A percentile compares a stretch with the other conserved stretches of the same genome.
phyloP scores from a whole-genome alignment of 92 coral and sea anemone species.

The Hydrozoanthus gracilis region DNA sequence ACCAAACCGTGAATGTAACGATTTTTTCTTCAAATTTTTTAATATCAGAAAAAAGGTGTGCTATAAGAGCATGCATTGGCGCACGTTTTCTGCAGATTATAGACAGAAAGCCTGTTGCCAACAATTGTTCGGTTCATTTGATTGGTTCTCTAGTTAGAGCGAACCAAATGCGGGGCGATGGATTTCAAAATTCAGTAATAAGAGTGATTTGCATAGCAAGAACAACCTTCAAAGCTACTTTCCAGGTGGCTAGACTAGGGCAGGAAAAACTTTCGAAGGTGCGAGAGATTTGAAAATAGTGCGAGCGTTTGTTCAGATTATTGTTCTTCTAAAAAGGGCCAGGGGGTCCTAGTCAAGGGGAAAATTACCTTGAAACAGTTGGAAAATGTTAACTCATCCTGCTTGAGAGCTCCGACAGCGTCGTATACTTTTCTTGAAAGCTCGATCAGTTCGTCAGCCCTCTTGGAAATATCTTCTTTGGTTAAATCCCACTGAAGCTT shows the following conservation, averaged over 20 bases:
- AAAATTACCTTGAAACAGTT: conserved; percentile 85
- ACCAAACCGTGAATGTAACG: too few relatives aligned
- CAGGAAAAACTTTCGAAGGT: too few relatives aligned
- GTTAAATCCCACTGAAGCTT: conserved; percentile 83
- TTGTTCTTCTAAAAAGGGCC: too few relatives aligned
- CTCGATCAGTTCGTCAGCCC: conserved; percentile 84
- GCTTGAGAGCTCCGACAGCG: conserved; percentile 83
- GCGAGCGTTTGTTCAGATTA: too few relatives aligned
- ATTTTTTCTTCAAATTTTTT: neutral
- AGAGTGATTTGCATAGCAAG: too few relatives aligned
- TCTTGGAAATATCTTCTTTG: conserved; percentile 79
- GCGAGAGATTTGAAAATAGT: too few relatives aligned
- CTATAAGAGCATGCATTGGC: neutral
- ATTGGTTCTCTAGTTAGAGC: neutral
- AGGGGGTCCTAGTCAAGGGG: neutral
- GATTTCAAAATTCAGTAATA: too few relatives aligned
- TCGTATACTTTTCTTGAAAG: conserved; percentile 82
- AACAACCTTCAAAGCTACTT: too few relatives aligned
- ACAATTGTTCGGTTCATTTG: neutral
- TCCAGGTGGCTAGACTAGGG: too few relatives aligned
- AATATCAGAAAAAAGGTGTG: neutral
- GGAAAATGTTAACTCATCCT: conserved; percentile 75
- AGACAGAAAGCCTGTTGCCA: neutral
- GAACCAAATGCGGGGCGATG: too few relatives aligned
- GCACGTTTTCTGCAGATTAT: neutral